These are phyloP conservation scores for Lepidurus apus DNA, from an alignment of 1,140 invertebrate species.

Conservation along the genomic window DNA sequence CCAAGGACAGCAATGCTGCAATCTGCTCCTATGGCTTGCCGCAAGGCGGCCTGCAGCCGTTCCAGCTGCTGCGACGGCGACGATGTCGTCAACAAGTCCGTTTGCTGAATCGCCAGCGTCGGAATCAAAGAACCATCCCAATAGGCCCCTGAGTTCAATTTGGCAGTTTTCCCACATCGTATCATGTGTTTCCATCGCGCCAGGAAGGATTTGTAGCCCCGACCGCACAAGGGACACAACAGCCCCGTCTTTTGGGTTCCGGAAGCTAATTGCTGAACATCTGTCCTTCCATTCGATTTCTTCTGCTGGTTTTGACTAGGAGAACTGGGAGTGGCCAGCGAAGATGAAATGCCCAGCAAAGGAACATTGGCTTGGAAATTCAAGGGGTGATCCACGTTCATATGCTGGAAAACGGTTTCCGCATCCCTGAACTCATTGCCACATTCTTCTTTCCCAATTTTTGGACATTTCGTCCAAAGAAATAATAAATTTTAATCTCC, in stretches of 20 bases:
- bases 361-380: neutral
- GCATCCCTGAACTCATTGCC: neutral
- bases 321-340: neutral
- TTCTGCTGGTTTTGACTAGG: neutral
- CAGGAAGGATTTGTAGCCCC: neutral
- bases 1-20: slow-evolving; percentile 12
- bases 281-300: neutral
- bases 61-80: neutral
- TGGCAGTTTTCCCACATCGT: neutral
- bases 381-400: slow-evolving; percentile 5
- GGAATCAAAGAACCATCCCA: neutral
- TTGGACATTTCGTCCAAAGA: neutral
- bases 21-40: neutral
- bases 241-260: neutral
- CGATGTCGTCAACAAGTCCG: neutral
- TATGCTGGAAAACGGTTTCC: neutral
- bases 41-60: neutral
- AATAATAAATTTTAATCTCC: neutral
- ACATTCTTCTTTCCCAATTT: neutral
- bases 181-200: slow-evolving; percentile 1
- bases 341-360: neutral
- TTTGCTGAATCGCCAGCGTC: neutral
- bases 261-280: neutral
- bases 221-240: slow-evolving; percentile 2
- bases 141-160: neutral